Evolutionary conservation across 1,140 invertebrate genomes (phyloP).

Genomic region (Amyelois transitella): DNA sequence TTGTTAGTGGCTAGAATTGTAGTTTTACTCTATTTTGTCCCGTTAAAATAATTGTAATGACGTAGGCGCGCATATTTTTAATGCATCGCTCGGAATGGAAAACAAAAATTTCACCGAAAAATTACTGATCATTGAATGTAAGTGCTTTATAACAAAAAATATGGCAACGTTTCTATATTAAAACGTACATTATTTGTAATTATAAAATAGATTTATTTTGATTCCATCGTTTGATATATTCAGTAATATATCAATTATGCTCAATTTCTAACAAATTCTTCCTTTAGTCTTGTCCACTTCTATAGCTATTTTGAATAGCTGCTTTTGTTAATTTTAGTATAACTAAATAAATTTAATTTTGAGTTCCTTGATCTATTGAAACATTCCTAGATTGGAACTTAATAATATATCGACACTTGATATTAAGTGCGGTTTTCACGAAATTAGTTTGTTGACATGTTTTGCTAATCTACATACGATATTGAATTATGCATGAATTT

Average conservation of each 20-base stretch:
- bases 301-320: conserved; percentile 2
- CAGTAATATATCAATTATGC: neutral
- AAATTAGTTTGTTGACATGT: neutral
- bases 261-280: conserved; percentile 3
- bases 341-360: neutral
- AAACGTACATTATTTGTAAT: neutral
- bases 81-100: conserved; percentile 4
- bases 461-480: neutral
- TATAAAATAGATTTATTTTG: neutral
- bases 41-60: conserved; percentile 6
- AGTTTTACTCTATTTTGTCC: conserved; percentile 16
- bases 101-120: neutral
- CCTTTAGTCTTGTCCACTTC: conserved; percentile 3
- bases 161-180: neutral
- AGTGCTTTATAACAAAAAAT: neutral
- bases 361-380: neutral
- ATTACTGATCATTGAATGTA: neutral
- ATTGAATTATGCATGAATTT: neutral
- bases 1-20: conserved; percentile 15
- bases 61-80: conserved; percentile 5
- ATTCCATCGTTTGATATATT: neutral
- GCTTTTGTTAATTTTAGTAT: neutral
- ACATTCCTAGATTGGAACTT: neutral
- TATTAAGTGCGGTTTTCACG: neutral
- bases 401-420: neutral